Percentiles rank a stretch among this genome's conserved stretches.
Evolutionary conservation across 2,888 invertebrate genomes (phyloP).

Genomic region (Eulithis prunata): DNA sequence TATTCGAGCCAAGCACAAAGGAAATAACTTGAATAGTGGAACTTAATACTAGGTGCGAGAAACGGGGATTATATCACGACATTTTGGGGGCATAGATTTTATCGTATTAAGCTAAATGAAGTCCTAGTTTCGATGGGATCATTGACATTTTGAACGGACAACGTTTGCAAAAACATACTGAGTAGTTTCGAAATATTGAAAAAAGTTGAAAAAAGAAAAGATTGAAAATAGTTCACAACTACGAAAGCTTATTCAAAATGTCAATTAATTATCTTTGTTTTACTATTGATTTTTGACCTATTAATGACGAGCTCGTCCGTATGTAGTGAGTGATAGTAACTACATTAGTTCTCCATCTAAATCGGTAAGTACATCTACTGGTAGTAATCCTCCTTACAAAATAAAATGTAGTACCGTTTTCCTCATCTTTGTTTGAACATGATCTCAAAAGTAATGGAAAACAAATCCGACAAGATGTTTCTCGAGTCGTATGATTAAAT

Average conservation of each 20-base stretch:
- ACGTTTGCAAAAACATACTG: not conserved
- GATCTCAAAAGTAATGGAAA: slow-evolving; percentile 41
- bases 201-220: too few species aligned
- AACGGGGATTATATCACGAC: slow-evolving; percentile 27
- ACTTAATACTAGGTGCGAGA: slow-evolving; percentile 44
- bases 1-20: slow-evolving; percentile 45
- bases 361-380: not conserved
- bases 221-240: too few species aligned
- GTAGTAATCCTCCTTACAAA: slow-evolving; percentile 6
- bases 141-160: not conserved
- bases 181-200: too few species aligned
- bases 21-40: slow-evolving; percentile 56
- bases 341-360: not conserved
- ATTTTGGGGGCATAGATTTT: slow-evolving; percentile 24
- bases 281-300: too few species aligned
- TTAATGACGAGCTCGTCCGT: too few species aligned
- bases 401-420: slow-evolving; percentile 23
- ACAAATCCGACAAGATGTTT: slow-evolving; percentile 40
- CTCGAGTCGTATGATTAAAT: slow-evolving; percentile 47
- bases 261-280: too few species aligned
- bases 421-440: slow-evolving; percentile 33
- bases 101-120: slow-evolving; percentile 14
- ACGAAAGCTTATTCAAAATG: too few species aligned
- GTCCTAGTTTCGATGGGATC: slow-evolving; percentile 9
- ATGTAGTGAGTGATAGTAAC: not conserved